Percentiles rank a stretch among this genome's conserved stretches.
phyloP scores from a whole-genome alignment of 2,113 vertebrate genomes.

The Eubucco bourcierii region DNA sequence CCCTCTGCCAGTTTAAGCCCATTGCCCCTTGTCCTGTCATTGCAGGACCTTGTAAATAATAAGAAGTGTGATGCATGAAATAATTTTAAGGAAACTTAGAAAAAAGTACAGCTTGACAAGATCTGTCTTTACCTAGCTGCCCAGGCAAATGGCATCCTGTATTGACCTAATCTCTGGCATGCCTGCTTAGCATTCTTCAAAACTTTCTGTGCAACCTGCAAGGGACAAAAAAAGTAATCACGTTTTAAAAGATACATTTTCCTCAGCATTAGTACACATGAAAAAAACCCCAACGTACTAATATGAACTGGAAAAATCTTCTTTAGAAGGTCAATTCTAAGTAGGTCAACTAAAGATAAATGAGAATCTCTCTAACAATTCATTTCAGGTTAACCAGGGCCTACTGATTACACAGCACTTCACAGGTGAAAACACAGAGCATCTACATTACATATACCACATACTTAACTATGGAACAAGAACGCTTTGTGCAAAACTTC shows the following conservation, averaged over 20 bases:
- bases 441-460: neutral
- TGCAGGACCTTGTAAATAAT: too few species aligned
- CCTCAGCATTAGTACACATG: neutral
- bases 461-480: neutral
- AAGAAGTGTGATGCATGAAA: neutral
- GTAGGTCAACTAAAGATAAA: neutral
- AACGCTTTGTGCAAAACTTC: neutral
- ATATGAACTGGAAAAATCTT: neutral
- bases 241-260: neutral
- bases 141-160: constrained; percentile 98
- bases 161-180: constrained; percentile 91
- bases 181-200: constrained; percentile 96
- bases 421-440: neutral
- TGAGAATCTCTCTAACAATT: neutral
- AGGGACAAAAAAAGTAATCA: constrained; percentile 7
- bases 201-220: constrained; percentile 95
- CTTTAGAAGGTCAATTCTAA: neutral
- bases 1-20: too few species aligned
- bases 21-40: too few species aligned
- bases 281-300: neutral
- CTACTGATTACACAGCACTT: neutral
- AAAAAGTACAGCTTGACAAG: neutral
- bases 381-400: neutral
- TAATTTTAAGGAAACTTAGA: neutral
- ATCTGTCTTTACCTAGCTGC: constrained; percentile 86